phyloP scores from a whole-genome alignment of 2,797 vertebrate species.

The Philypnodon macrostomus region DNA sequence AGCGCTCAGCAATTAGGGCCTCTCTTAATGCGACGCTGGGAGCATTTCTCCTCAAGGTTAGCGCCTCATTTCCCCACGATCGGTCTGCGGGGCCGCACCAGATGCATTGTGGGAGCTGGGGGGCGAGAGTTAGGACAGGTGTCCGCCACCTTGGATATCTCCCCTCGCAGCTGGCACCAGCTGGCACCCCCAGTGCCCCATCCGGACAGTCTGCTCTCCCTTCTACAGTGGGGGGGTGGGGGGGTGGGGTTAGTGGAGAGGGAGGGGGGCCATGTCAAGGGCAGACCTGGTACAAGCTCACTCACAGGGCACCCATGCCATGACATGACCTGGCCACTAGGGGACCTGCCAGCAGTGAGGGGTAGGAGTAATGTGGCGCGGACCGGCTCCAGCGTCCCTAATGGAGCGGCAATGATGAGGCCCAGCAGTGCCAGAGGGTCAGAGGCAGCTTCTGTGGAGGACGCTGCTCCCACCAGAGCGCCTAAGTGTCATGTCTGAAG shows the following conservation, averaged over 20 bases:
- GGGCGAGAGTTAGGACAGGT: constrained; percentile 78
- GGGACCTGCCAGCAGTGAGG: constrained; percentile 73
- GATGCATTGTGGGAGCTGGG: constrained; percentile 81
- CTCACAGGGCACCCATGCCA: constrained; percentile 81
- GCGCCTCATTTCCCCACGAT: constrained; percentile 82
- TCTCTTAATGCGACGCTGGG: constrained; percentile 80
- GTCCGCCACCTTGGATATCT: constrained; percentile 81
- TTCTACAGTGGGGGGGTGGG: constrained; percentile 59
- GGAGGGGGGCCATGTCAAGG: constrained; percentile 73
- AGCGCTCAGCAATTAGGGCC: constrained; percentile 76
- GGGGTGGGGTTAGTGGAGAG: constrained; percentile 35
- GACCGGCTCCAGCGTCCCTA: constrained; percentile 75
- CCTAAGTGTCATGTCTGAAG: constrained; percentile 73
- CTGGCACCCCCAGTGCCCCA: constrained; percentile 80
- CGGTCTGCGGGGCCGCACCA: constrained; percentile 76
- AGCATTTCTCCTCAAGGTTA: constrained; percentile 82
- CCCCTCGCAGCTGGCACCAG: constrained; percentile 79
- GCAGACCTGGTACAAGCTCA: constrained; percentile 80
- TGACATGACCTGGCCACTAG: constrained; percentile 80
- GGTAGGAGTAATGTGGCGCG: constrained; percentile 75
- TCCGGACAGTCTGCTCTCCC: constrained; percentile 73
- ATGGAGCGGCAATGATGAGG: constrained; percentile 80
- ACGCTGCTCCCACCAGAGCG: constrained; percentile 67
- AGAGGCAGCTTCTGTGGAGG: constrained; percentile 78
- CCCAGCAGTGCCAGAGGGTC: constrained; percentile 78